Percentiles rank a stretch among this genome's conserved stretches.
Conservation (phyloP, 2,113 vertebrate species). For the Psilopogon haemacephalus region DNA sequence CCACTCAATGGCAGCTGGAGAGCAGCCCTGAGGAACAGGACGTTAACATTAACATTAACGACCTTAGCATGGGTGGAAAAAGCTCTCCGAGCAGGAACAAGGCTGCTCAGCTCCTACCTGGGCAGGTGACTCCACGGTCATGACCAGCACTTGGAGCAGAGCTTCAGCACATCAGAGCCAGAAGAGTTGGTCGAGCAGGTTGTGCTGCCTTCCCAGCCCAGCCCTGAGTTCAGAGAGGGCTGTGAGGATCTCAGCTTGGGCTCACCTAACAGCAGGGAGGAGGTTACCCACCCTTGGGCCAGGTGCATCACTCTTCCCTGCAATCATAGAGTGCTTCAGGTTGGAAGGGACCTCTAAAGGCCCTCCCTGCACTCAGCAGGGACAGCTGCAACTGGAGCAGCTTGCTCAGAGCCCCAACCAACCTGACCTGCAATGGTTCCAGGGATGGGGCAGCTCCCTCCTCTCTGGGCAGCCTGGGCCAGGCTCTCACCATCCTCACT, state of each 20-base stretch:
- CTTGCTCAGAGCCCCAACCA: too few relatives aligned
- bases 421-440: too few relatives aligned
- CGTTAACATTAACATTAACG: conserved; percentile 55
- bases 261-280: not conserved
- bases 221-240: not conserved
- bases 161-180: not conserved
- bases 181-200: not conserved
- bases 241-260: not conserved
- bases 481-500: too few relatives aligned
- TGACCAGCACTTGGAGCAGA: not conserved
- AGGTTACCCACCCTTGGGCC: not conserved
- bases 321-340: too few relatives aligned
- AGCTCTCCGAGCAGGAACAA: conserved; percentile 41
- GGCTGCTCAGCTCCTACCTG: not conserved
- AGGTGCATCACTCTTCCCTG: not conserved
- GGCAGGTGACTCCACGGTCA: conserved; percentile 34
- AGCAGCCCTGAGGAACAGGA: too few relatives aligned
- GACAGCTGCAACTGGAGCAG: too few relatives aligned
- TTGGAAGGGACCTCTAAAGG: too few relatives aligned
- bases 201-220: not conserved
- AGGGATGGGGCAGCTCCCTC: too few relatives aligned
- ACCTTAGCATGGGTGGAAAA: conserved; percentile 40
- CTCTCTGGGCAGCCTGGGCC: too few relatives aligned
- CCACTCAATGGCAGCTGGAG: conserved; percentile 7
- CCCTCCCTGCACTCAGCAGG: too few relatives aligned